phyloP scores from a whole-genome alignment of 23 tunicate species.

The Aplidium turbinatum region DNA sequence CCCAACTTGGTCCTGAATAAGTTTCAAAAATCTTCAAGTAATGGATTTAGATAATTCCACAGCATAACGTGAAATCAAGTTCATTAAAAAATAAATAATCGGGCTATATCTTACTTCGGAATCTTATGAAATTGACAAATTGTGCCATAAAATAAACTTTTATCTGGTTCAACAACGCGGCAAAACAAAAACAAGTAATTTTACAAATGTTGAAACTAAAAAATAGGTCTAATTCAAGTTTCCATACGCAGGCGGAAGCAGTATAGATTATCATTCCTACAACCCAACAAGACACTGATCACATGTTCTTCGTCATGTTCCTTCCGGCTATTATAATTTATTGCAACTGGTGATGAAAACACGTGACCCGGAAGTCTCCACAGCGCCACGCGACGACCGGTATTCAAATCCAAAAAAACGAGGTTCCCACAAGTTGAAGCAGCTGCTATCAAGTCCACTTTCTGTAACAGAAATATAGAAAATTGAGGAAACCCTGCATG shows the following conservation, averaged over 20 bases:
- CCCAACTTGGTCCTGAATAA: no score
- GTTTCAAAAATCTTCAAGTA: no score
- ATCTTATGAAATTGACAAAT: no score
- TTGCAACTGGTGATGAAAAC: slow-evolving; percentile 77
- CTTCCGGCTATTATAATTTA: not conserved
- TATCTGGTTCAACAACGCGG: no score
- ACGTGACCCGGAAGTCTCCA: slow-evolving; percentile 54
- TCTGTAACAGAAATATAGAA: not conserved
- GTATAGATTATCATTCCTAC: slow-evolving; percentile 59
- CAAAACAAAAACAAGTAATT: no score
- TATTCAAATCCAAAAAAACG: slow-evolving; percentile 26
- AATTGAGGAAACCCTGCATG: not conserved
- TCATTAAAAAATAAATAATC: no score
- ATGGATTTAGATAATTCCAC: no score
- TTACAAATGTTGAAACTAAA: no score
- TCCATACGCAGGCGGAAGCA: slow-evolving; percentile 1
- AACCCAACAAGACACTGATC: slow-evolving; percentile 39
- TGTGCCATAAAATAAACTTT: no score
- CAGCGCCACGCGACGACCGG: slow-evolving; percentile 39
- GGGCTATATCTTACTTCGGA: no score
- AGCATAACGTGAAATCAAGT: no score
- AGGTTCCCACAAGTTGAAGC: slow-evolving; percentile 57
- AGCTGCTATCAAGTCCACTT: slow-evolving; percentile 26
- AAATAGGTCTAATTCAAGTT: no score
- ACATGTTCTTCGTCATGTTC: not conserved